Evolutionary conservation across 2,113 vertebrate genomes (phyloP).

Genomic region (Engraulis encrasicolus): DNA sequence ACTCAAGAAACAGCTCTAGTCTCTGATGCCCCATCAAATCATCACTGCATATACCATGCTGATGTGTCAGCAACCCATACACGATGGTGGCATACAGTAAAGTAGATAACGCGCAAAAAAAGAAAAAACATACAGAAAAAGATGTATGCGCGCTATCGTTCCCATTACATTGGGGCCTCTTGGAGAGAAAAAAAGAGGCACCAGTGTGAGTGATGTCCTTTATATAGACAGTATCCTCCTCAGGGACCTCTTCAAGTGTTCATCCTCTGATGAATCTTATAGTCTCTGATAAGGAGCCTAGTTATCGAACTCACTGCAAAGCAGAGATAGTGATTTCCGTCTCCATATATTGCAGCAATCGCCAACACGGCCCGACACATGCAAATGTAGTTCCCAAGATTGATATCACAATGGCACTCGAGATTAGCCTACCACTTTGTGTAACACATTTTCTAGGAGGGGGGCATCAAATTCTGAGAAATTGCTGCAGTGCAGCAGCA

Average conservation of each 20-base stretch:
- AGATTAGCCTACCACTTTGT: constrained; percentile 12
- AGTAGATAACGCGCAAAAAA: neutral
- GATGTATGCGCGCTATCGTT: neutral
- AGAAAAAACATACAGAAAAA: no score
- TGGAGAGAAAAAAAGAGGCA: neutral
- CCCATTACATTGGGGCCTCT: neutral
- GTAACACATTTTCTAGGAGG: constrained; percentile 28
- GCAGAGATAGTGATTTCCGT: constrained; percentile 14
- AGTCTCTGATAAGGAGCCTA: constrained; percentile 7
- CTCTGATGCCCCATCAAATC: neutral
- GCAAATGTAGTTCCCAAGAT: constrained; percentile 18
- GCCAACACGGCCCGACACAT: neutral
- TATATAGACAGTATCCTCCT: neutral
- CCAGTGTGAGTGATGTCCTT: neutral
- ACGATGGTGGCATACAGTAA: neutral
- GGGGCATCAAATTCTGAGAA: constrained; percentile 54
- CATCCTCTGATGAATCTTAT: neutral
- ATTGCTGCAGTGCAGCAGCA: constrained; percentile 72
- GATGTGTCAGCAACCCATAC: neutral
- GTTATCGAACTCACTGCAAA: constrained; percentile 17
- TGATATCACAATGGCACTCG: constrained; percentile 15
- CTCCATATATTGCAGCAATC: constrained; percentile 5
- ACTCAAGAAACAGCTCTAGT: neutral
- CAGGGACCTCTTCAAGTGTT: neutral
- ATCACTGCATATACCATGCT: neutral